Evolutionary conservation across 1,140 invertebrate species (phyloP), one percentile per base, ranked within the genome.

Genomic region (Pemphigus obesinymphae): DNA sequence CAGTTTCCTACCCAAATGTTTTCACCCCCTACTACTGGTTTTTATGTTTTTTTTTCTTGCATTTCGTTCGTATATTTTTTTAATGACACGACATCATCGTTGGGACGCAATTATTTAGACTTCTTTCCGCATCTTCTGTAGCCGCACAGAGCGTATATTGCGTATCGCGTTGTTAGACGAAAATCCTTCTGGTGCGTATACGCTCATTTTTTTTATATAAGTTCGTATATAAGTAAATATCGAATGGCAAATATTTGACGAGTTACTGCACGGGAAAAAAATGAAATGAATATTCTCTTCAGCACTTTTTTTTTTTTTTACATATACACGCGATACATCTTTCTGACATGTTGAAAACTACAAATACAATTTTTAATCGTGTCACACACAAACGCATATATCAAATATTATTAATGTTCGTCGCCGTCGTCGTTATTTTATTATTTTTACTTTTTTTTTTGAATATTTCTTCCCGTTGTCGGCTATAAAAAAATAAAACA

Each of bases 241-340:
- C 23, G 17, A 70, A 70, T 26, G 8, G 23, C 37, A 45, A 68
- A 70, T 70, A 70, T 70, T 70, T 70, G 37, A 29, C 31, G 23
- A 70, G 68, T 70, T 43, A 70, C 68, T 45, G 68, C n/a, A n/a
- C n/a, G n/a, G 20, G 20, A n/a, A 26, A 45, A 70, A 40, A 70
- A 70, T 15, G 10, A 43, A 43, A 70, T 45, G 13, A 70, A 70
- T 70, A 70, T 70, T 70, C 37, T 6, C 13, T 70, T 13, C 10
- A 23, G 29, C 68, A 45, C 40, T 70, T 70, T 70, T 70, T 45
- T 26, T 45, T 63, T 11, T 13, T 31, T 31, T 3, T 26, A 31
- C 8, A 40, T 40, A 40, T 40, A 40, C 8, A 40, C 37, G 3
- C 20, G 31, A 37, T 68, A 37, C 34, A 37, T 68, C 63, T 66